These are phyloP conservation scores for human DNA, from an alignment of 2,113 vertebrate genomes.

Conservation along the genomic window DNA sequence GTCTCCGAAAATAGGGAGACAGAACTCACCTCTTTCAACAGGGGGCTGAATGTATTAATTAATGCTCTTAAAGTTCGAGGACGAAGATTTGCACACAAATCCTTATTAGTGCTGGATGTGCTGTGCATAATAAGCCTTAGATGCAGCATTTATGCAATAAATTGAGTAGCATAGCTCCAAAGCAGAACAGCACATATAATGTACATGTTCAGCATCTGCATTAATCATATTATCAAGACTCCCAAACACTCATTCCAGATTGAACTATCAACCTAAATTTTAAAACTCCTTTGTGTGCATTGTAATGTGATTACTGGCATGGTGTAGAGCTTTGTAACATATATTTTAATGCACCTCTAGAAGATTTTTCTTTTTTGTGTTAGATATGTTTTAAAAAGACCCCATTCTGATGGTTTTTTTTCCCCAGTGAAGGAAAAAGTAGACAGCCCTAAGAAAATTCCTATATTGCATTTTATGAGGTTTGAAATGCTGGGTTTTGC, in stretches of 20 bases:
- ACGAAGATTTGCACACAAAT: slow-evolving; percentile 20
- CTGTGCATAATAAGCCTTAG: slow-evolving; percentile 24
- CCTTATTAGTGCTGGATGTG: neutral
- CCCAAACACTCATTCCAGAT: neutral
- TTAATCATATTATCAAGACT: neutral
- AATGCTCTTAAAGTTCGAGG: neutral
- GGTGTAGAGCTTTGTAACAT: neutral
- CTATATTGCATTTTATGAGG: neutral
- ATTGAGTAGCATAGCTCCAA: neutral
- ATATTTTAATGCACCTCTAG: neutral
- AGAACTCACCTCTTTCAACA: neutral
- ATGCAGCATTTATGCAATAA: neutral
- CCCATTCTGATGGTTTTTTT: neutral
- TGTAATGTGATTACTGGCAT: neutral
- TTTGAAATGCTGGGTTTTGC: slow-evolving; percentile 18
- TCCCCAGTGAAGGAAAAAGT: neutral
- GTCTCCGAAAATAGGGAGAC: neutral
- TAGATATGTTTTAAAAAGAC: slow-evolving; percentile 15
- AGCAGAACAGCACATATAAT: neutral
- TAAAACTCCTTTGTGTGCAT: neutral
- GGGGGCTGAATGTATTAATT: neutral
- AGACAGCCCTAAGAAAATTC: slow-evolving; percentile 10
- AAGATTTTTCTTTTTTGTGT: neutral
- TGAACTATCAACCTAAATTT: neutral
- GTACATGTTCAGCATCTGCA: neutral